Percentiles rank a stretch among this genome's conserved stretches.
Evolutionary conservation across 1,140 invertebrate species (phyloP).

Genomic region (Atopsyche davidsoni): DNA sequence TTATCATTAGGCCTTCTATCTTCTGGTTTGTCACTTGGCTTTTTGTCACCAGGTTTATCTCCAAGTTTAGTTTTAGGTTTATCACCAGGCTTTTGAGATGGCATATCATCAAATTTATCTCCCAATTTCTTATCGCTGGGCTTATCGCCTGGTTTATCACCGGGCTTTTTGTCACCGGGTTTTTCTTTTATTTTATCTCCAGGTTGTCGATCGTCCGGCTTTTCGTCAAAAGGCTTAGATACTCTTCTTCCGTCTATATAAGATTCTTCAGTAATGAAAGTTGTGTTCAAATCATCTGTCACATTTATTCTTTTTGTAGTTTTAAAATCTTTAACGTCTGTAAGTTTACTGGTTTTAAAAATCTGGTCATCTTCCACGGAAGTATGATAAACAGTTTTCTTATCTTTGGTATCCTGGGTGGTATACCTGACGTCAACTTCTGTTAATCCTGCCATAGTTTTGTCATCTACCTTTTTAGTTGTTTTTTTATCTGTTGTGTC

Average conservation of each 20-base stretch:
- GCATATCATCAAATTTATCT: no score
- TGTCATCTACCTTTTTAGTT: background rate
- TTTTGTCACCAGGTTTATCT: constrained; percentile 3
- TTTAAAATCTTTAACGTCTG: constrained; percentile 5
- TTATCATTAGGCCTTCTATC: background rate
- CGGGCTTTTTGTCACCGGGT: constrained; percentile 9
- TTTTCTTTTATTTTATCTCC: constrained; percentile 2
- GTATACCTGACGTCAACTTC: background rate
- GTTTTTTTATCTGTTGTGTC: background rate
- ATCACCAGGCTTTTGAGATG: background rate
- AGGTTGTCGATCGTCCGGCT: no score
- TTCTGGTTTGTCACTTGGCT: background rate
- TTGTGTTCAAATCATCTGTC: background rate
- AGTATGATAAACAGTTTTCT: background rate
- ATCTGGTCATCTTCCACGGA: background rate
- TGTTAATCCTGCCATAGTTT: background rate
- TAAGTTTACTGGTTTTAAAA: background rate
- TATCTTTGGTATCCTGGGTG: background rate
- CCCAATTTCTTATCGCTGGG: constrained; percentile 1
- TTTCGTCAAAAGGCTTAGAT: no score
- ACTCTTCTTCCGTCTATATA: constrained; percentile 8
- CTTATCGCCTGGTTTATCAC: background rate
- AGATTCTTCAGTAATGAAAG: no score
- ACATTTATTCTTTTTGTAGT: background rate
- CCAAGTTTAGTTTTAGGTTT: constrained; percentile 1